These are phyloP conservation scores for Gorsachius magnificus DNA, from an alignment of 2,797 vertebrate genomes.

Conservation along the genomic window DNA sequence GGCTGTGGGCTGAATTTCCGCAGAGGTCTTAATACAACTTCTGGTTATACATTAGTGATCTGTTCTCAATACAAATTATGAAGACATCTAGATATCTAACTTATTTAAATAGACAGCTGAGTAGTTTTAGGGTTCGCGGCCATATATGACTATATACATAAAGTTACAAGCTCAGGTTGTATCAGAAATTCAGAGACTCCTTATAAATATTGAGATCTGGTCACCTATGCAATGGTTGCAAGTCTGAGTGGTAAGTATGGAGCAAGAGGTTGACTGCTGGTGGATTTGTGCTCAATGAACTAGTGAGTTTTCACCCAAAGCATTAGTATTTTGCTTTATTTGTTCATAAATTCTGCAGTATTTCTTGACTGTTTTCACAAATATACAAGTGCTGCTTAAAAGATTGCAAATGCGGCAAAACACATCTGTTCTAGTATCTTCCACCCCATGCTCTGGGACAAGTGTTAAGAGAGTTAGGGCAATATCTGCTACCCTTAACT, in stretches of 20 bases:
- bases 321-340: background rate
- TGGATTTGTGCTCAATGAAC: background rate
- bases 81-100: background rate
- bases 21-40: background rate
- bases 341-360: background rate
- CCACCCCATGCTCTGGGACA: background rate
- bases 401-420: background rate
- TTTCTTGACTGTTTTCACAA: background rate
- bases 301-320: background rate
- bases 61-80: background rate
- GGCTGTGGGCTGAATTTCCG: background rate
- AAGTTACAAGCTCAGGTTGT: background rate
- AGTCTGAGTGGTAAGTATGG: background rate
- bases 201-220: background rate
- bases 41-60: background rate
- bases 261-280: background rate
- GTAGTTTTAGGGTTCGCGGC: background rate
- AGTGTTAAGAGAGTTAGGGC: background rate
- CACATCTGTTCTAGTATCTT: background rate
- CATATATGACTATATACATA: background rate
- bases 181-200: background rate
- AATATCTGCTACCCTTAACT: background rate
- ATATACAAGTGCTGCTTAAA: background rate
- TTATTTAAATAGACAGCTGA: background rate
- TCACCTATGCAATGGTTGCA: background rate